phyloP scores from a whole-genome alignment of 2,888 invertebrate species.

The Aleiodes leptofemur region DNA sequence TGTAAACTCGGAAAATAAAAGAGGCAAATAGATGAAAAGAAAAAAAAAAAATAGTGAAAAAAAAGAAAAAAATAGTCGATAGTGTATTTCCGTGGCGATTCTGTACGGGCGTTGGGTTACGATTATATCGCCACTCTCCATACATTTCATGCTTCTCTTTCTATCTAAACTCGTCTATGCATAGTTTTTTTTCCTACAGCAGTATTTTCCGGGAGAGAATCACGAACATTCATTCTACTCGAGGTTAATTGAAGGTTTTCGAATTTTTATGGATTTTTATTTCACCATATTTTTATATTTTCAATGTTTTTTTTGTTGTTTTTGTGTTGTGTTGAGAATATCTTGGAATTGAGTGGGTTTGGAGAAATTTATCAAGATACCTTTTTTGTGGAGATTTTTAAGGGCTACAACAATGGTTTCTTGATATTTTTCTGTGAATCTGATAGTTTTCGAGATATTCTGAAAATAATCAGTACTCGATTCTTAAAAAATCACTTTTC shows the following conservation, averaged over 20 bases:
- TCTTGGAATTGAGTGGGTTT: background rate
- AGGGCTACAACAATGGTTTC: too few species aligned
- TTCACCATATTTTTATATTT: background rate
- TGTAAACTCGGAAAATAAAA: conserved; percentile 7
- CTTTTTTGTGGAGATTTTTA: too few species aligned
- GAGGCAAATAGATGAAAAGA: conserved; percentile 7
- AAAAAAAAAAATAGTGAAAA: conserved; percentile 44
- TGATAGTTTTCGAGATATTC: too few species aligned
- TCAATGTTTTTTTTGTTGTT: background rate
- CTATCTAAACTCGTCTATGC: conserved; percentile 15
- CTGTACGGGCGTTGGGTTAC: conserved; percentile 28
- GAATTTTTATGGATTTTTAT: conserved; percentile 12
- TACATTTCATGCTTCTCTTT: conserved; percentile 13
- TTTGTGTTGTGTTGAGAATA: background rate
- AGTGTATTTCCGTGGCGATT: conserved; percentile 35
- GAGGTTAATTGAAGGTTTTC: conserved; percentile 48
- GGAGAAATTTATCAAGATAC: too few species aligned
- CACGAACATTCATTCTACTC: conserved; percentile 49
- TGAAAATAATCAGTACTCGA: too few species aligned
- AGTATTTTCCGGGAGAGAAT: conserved; percentile 43
- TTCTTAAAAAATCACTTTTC: too few species aligned
- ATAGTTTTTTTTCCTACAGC: conserved; percentile 27
- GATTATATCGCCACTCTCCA: conserved; percentile 44
- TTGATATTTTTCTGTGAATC: too few species aligned
- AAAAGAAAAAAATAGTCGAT: conserved; percentile 61